These are phyloP conservation scores for Eretmocerus hayati DNA, from an alignment of 2,888 invertebrate genomes.

Conservation along the genomic window DNA sequence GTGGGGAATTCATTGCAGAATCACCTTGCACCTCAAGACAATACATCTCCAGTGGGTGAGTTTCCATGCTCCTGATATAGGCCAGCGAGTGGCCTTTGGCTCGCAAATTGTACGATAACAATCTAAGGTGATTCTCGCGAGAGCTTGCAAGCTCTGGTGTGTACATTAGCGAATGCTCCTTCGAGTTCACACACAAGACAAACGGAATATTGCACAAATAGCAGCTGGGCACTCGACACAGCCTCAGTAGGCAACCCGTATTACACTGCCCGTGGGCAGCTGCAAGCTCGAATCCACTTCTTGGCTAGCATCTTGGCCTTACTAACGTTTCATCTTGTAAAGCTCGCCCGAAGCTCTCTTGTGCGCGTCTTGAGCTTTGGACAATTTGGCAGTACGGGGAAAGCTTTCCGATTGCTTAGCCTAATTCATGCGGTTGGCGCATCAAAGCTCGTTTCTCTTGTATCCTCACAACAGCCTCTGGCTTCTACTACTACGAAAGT, in stretches of 20 bases:
- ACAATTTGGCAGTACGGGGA: constrained; percentile 37
- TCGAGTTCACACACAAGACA: constrained; percentile 36
- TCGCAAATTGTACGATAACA: constrained; percentile 48
- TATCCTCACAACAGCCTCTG: constrained; percentile 23
- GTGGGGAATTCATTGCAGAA: too few relatives aligned
- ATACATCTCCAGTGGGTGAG: constrained; percentile 35
- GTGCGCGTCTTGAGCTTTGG: constrained; percentile 31
- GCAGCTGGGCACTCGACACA: constrained; percentile 17
- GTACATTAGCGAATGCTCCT: constrained; percentile 45
- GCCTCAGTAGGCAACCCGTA: too few relatives aligned
- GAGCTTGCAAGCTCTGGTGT: constrained; percentile 30
- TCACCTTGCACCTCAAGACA: too few relatives aligned
- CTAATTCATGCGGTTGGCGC: constrained; percentile 37
- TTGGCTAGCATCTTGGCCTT: constrained; percentile 30
- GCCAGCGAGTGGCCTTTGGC: constrained; percentile 21
- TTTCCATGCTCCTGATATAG: constrained; percentile 26
- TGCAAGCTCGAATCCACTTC: too few relatives aligned
- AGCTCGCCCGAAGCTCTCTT: constrained; percentile 15
- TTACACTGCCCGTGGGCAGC: too few relatives aligned
- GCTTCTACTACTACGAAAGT: constrained; percentile 30
- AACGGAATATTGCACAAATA: constrained; percentile 49
- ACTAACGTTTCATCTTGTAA: constrained; percentile 41
- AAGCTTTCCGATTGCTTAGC: constrained; percentile 43
- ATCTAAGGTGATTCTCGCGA: constrained; percentile 38
- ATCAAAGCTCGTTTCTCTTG: not conserved